Conservation (phyloP, 2,797 vertebrate genomes). For the Sternotherus odoratus region DNA sequence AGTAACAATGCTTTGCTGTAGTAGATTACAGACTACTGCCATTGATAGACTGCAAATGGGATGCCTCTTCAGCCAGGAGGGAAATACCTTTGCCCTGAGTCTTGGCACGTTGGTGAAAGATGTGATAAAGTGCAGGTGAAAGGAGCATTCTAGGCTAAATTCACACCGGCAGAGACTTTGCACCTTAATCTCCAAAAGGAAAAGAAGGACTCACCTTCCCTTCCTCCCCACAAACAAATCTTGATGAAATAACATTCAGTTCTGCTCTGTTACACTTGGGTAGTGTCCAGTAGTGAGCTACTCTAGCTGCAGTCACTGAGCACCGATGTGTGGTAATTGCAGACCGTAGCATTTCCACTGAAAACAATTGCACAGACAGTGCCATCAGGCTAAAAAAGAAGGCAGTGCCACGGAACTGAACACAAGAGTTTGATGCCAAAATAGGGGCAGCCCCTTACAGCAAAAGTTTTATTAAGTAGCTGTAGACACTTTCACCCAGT, state of each 20-base stretch:
- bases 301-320: neutral
- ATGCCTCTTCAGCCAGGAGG: neutral
- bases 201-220: neutral
- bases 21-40: neutral
- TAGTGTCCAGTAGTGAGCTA: neutral
- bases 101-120: neutral
- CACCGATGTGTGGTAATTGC: neutral
- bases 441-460: neutral
- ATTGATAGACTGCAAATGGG: neutral
- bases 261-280: neutral
- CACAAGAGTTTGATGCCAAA: neutral
- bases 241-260: neutral
- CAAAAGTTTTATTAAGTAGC: neutral
- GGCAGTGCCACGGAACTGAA: neutral
- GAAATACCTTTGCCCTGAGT: neutral
- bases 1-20: neutral
- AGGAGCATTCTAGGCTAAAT: neutral
- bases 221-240: neutral
- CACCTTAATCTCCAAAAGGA: neutral
- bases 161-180: neutral
- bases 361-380: fast-evolving
- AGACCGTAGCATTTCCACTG: neutral
- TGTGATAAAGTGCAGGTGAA: neutral
- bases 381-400: neutral
- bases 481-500: neutral